A percentile compares a stretch with the other conserved stretches of the same genome.
Evolutionary conservation across 2,888 invertebrate species (phyloP).

Genomic region (Caenorhabditis afra): DNA sequence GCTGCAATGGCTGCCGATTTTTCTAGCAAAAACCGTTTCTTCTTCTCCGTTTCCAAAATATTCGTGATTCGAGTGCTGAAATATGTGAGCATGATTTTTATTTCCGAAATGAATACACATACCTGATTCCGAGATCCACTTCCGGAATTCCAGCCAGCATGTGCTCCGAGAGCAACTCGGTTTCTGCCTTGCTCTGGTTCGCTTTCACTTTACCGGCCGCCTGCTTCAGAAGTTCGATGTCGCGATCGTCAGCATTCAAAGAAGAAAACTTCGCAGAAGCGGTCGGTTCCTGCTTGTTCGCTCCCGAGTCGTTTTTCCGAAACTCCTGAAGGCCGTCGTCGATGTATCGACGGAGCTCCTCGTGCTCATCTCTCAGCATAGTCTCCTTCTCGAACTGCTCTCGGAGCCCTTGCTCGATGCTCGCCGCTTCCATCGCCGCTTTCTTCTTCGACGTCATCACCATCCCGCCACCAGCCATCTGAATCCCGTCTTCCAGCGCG

Average conservation of each 20-base stretch:
- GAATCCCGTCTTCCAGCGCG: conserved; percentile 63
- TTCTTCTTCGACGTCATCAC: conserved; percentile 71
- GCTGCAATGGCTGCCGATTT: conserved; percentile 59
- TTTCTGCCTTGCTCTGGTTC: conserved; percentile 89
- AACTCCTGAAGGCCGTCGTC: conserved; percentile 63
- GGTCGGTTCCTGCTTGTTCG: neutral
- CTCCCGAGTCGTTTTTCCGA: conserved; percentile 6
- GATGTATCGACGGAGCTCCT: conserved; percentile 77
- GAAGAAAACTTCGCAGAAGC: conserved; percentile 31
- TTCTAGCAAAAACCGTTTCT: conserved; percentile 91
- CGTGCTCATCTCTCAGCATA: conserved; percentile 78
- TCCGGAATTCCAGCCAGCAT: conserved; percentile 99
- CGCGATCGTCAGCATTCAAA: conserved; percentile 51
- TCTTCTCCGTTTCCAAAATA: conserved; percentile 98
- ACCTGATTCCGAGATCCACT: conserved; percentile 98
- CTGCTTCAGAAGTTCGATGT: conserved; percentile 35
- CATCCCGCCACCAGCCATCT: conserved; percentile 74
- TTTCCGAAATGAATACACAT: conserved; percentile 81
- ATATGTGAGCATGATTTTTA: neutral
- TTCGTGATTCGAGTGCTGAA: conserved; percentile 93
- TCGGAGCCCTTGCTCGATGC: conserved; percentile 77
- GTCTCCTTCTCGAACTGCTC: conserved; percentile 79
- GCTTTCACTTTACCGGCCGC: conserved; percentile 54
- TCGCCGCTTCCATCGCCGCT: conserved; percentile 74
- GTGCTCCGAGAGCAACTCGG: conserved; percentile 99